Base-by-base conservation (phyloP, 2,888 invertebrate species). In the Andricus quercusramuli region DNA sequence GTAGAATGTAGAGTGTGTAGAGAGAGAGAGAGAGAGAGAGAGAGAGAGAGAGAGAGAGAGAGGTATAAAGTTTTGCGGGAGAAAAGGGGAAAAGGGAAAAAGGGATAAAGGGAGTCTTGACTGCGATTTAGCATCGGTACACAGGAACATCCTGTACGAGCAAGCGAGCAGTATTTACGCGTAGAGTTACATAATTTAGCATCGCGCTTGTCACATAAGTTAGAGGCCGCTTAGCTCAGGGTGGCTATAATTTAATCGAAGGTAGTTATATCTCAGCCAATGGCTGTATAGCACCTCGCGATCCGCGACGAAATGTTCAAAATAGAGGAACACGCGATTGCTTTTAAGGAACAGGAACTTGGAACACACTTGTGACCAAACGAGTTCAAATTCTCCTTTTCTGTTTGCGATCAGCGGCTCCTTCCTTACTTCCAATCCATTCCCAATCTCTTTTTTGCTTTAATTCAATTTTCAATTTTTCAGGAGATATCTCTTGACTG, bases 241-340 rank as follows among this genome's bases (percentile, higher is more conserved):
- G 83, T 86, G 88, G 86, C 89, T 88, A 89, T 91, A 90, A 91
- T 90, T 91, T 89, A 89, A 90, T 91, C 89, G 89, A 85, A 85
- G 86, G 76, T 83, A 89, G 88, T 89, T 90, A 86, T 90, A 90
- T 87, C 89, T 90, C 90, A 88, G 84, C 82, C 83, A 82, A 79
- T 79, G 83, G 85, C 85, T 83, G 85, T 15, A 47, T 83, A 86
- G 82, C 86, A 66, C 83, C 80, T 80, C 83, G 79, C 82, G 80
- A 78, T 81, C 79, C 74, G 88, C 89, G 90, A 90, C 89, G 87
- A 88, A 90, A 89, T 89, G 90, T 90, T 91, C 85, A 90, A 91
- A 91, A 91, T 89, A 88, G 89, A 88, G 85, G 89, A 91, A 91
- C 91, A 91, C 86, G 88, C 89, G 89, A 91, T 91, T 91, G 91